Evolutionary conservation across 2,113 vertebrate genomes (phyloP).

Genomic region (Chionis minor): DNA sequence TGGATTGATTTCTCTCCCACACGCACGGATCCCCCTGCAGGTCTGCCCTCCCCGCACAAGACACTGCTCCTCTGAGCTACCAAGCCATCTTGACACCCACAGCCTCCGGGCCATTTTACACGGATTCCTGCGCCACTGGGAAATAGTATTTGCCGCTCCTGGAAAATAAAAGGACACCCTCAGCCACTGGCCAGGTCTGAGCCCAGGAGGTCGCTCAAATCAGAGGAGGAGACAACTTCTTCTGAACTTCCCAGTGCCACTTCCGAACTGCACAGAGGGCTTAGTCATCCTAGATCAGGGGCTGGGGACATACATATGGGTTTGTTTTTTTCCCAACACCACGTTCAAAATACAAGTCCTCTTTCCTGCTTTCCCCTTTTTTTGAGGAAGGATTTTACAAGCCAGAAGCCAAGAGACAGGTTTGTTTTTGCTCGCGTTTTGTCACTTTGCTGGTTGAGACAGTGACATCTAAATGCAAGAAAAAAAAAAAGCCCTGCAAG

Average conservation of each 20-base stretch:
- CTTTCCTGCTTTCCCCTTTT: background rate
- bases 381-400: slow-evolving; percentile 2
- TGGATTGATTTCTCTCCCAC: background rate
- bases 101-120: background rate
- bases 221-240: background rate
- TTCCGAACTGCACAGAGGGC: background rate
- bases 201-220: background rate
- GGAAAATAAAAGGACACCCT: background rate
- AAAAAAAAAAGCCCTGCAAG: background rate
- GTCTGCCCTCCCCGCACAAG: background rate
- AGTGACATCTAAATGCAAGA: slow-evolving; percentile 18
- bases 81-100: background rate
- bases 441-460: slow-evolving; percentile 46
- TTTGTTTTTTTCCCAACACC: background rate
- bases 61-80: background rate
- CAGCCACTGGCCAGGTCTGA: background rate
- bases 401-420: slow-evolving; percentile 62
- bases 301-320: background rate
- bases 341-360: background rate
- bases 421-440: slow-evolving; percentile 58
- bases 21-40: background rate
- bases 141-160: background rate
- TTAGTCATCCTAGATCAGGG: background rate
- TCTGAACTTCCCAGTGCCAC: background rate
- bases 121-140: background rate